These are phyloP conservation scores for Gasterosteus nipponicus DNA, from an alignment of 2,113 vertebrate species.

Conservation along the genomic window DNA sequence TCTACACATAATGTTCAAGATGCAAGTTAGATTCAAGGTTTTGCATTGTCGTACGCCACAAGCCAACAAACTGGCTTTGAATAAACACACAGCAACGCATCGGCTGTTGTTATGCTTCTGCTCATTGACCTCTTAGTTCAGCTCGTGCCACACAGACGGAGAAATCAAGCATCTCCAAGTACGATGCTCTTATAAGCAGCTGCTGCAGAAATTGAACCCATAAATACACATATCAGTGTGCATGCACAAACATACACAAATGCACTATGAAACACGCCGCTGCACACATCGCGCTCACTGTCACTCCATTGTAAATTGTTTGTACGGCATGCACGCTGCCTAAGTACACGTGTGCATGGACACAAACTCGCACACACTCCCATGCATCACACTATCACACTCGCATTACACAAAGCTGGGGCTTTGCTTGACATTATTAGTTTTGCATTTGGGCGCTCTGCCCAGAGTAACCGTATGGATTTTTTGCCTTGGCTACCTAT, in stretches of 20 bases:
- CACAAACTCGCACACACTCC: conserved; percentile 24
- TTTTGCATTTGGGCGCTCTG: conserved; percentile 83
- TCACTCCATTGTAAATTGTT: conserved; percentile 53
- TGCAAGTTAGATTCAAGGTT: conserved; percentile 43
- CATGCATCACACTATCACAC: conserved; percentile 34
- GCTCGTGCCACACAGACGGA: conserved; percentile 46
- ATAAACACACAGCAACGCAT: conserved; percentile 45
- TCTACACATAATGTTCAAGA: conserved; percentile 1
- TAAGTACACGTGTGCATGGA: conserved; percentile 7
- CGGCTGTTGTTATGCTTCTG: conserved; percentile 63
- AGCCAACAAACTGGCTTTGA: conserved; percentile 26
- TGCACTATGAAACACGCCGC: conserved; percentile 33
- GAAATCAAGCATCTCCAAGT: conserved; percentile 50
- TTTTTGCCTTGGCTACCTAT: conserved; percentile 81
- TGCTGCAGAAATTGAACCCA: conserved; percentile 41
- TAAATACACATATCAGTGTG: conserved; percentile 49
- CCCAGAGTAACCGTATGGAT: conserved; percentile 85
- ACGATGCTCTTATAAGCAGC: conserved; percentile 44
- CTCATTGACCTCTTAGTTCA: conserved; percentile 71
- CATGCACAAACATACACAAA: conserved; percentile 16
- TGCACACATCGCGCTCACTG: conserved; percentile 47
- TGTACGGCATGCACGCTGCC: conserved; percentile 14
- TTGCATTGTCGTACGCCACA: conserved; percentile 45
- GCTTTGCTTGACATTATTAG: conserved; percentile 84
- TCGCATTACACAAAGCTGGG: conserved; percentile 63